Conservation (phyloP, 2,797 vertebrate genomes). For the Strix occidentalis region DNA sequence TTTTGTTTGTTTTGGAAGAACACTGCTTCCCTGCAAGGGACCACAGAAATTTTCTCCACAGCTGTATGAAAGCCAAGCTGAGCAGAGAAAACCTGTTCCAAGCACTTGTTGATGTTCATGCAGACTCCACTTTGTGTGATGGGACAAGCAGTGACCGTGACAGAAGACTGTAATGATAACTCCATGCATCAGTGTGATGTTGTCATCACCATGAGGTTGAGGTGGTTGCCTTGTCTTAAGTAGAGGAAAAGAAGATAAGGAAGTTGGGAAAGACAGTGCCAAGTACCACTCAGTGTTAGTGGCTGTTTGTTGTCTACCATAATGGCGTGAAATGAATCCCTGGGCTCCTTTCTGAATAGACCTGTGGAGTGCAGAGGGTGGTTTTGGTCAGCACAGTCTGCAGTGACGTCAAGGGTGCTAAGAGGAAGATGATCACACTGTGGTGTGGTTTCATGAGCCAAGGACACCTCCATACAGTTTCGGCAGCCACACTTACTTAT, state of each 20-base stretch:
- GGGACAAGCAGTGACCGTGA: not conserved
- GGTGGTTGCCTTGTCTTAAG: not conserved
- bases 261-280: not conserved
- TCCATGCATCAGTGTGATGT: not conserved
- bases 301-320: not conserved
- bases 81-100: constrained; percentile 33
- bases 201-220: not conserved
- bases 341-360: not conserved
- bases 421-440: not conserved
- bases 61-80: constrained; percentile 9
- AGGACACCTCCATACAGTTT: not conserved
- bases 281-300: not conserved
- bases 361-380: not conserved
- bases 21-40: constrained; percentile 18
- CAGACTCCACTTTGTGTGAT: not conserved
- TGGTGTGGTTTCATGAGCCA: not conserved
- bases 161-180: not conserved
- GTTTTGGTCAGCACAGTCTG: not conserved
- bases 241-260: not conserved
- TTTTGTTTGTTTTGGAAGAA: constrained; percentile 58
- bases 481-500: not conserved
- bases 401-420: not conserved
- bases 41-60: constrained; percentile 49
- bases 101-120: not conserved
- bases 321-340: not conserved